Base-by-base conservation (phyloP, 1,140 invertebrate genomes). In the Xylocopa sonorina region DNA sequence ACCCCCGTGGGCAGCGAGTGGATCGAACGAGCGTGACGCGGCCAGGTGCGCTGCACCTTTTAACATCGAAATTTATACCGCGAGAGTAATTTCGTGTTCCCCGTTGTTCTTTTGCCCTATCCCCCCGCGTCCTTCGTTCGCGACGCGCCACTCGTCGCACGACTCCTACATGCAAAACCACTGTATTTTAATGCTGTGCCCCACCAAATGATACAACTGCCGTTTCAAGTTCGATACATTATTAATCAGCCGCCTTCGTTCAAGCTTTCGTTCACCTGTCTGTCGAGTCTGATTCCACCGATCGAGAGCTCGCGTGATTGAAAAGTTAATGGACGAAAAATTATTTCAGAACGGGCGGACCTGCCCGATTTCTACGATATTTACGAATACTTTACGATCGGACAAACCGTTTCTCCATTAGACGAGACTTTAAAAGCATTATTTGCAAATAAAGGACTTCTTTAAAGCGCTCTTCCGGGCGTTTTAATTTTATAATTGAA, bases 1-100 rank as follows among this genome's bases (percentile, higher is more conserved):
- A n/a, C 32, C 51, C 16, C 67, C 18, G 24, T 32, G 32, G 60
- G 51, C 53, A 29, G 12, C 51, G 50, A 34, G 41, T 4, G 12
- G 29, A 60, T 78, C 72, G 46, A 73, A 73, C 62, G 76, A 75
- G 9, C 60, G 48, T 78, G 55, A 68, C 67, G 48, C 50, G 71
- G 57, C 81, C 80, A 86, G 85, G 84, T 86, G 81, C 72, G 38
- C 7, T 63, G 43, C 78, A 83, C 57, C 62, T 83, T 58, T 69
- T 58, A 60, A 63, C 50, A 78, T 74, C 73, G 38, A 53, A 81
- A 67, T 76, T 77, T 76, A 43, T 66, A 80, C 64, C 63, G 34
- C 43, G 34, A 46, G 57, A 53, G 57, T 76, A 84, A 84, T 80
- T 84, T 60, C 50, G 18, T 43, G 55, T 41, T 48, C 29, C 32